Base-by-base conservation (phyloP, 2,888 invertebrate genomes). In the Polydrusus pterygomalis region DNA sequence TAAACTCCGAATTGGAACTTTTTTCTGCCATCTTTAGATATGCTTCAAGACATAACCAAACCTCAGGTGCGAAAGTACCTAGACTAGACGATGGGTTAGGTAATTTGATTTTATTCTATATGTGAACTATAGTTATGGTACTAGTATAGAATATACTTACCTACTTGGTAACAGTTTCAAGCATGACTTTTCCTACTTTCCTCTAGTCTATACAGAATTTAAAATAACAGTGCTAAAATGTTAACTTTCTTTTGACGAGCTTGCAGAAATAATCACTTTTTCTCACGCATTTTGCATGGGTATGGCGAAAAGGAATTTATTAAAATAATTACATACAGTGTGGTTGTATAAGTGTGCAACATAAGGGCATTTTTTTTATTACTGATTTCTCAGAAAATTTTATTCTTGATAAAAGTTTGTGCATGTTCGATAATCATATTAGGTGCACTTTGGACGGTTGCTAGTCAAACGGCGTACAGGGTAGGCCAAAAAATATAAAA, bases 1-100 rank as follows among this genome's bases (percentile, higher is more conserved):
- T 95, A 34, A 91, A 91, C 80, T 93, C 94, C 0, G 96, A 96
- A 85, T 85, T 95, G 83, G 94, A 94, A 80, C 86, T 96, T 47
- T 96, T 95, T 85, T 91, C 91, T 77, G 95, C 95, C 0, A 88
- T 94, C 0, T 90, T 91, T n/a, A 89, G 92, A 81, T 93, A 93
- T 88, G 91, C 91, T 8, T 88, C 87, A 69, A 89, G 91, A 64
- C 90, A 93, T 79, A 91, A 89, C 81, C 84, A 85, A 64, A 87
- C 88, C 80, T 87, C 89, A 86, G 89, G 89, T 85, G 85, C 89
- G 85, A 87, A 87, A 86, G 86, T 86, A 84, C 87, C 87, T 82
- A 60, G 58, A 38, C 58, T 60, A 60, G 18, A 87, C 34, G 75
- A 75, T 65, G 71, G 71, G 51, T 75, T 75, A 71, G 74, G 74